These are phyloP conservation scores for Brenthis daphne DNA, from an alignment of 2,888 invertebrate species.

Conservation along the genomic window DNA sequence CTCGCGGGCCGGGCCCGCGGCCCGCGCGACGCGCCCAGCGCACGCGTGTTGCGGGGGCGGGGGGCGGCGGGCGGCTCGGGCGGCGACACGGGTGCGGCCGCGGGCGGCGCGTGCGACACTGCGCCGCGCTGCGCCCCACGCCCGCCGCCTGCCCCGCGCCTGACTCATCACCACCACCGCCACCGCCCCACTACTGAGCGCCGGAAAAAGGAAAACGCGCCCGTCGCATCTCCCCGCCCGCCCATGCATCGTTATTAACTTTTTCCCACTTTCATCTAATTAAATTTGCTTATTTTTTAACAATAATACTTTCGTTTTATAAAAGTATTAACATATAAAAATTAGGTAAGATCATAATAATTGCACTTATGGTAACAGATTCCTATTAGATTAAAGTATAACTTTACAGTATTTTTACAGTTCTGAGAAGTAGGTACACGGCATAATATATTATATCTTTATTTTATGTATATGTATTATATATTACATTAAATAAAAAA, in stretches of 20 bases:
- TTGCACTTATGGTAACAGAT: too few species aligned
- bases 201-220: slow-evolving; percentile 16
- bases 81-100: slow-evolving; percentile 77
- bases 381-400: too few species aligned
- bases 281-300: not conserved
- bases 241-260: slow-evolving; percentile 1
- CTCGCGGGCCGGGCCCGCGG: slow-evolving; percentile 82
- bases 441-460: too few species aligned
- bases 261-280: not conserved
- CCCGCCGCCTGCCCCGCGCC: slow-evolving; percentile 39
- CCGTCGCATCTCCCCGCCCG: slow-evolving; percentile 25
- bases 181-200: not conserved
- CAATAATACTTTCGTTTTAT: not conserved
- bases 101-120: slow-evolving; percentile 79
- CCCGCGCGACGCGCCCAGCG: slow-evolving; percentile 81
- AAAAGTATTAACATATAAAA: too few species aligned
- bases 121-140: slow-evolving; percentile 44
- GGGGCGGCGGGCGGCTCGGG: slow-evolving; percentile 64
- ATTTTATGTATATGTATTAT: too few species aligned
- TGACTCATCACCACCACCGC: slow-evolving; percentile 20
- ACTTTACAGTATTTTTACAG: too few species aligned
- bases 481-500: too few species aligned
- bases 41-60: slow-evolving; percentile 81
- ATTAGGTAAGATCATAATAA: too few species aligned
- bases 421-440: too few species aligned